Evolutionary conservation across 2,888 invertebrate genomes (phyloP).

Genomic region (Phyllotreta cruciferae): DNA sequence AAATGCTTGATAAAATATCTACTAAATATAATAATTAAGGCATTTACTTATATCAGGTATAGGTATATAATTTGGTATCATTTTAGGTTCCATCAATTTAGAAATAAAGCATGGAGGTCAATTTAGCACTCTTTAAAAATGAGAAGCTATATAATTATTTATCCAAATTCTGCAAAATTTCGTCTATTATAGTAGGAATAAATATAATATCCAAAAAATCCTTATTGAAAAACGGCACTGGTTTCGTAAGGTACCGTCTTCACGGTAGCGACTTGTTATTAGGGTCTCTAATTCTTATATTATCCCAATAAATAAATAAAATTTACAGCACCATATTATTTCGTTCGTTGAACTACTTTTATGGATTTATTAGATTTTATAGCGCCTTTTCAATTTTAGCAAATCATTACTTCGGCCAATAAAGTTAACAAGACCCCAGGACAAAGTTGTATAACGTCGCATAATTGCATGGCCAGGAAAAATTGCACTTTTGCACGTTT

Average conservation of each 20-base stretch:
- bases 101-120: too few relatives aligned
- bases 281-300: slow-evolving; percentile 38
- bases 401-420: slow-evolving; percentile 33
- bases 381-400: slow-evolving; percentile 28
- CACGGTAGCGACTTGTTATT: slow-evolving; percentile 41
- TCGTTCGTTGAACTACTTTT: slow-evolving; percentile 43
- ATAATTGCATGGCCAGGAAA: slow-evolving; percentile 16
- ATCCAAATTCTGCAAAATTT: too few relatives aligned
- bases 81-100: too few relatives aligned
- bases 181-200: neutral
- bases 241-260: slow-evolving; percentile 22
- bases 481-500: slow-evolving; percentile 19
- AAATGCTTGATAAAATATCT: too few relatives aligned
- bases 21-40: too few relatives aligned
- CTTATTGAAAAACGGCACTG: slow-evolving; percentile 20
- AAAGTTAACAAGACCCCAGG: slow-evolving; percentile 10
- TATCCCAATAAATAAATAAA: slow-evolving; percentile 42
- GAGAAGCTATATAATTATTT: too few relatives aligned
- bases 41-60: too few relatives aligned
- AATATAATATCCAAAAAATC: neutral
- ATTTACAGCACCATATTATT: slow-evolving; percentile 35
- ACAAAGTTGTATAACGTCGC: slow-evolving; percentile 13
- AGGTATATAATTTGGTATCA: too few relatives aligned
- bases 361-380: slow-evolving; percentile 40
- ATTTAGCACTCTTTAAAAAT: too few relatives aligned